A percentile compares a stretch with the other conserved stretches of the same genome.
These are phyloP conservation scores for Drosophila navojoa DNA, from an alignment of 1,140 invertebrate species.

Conservation along the genomic window DNA sequence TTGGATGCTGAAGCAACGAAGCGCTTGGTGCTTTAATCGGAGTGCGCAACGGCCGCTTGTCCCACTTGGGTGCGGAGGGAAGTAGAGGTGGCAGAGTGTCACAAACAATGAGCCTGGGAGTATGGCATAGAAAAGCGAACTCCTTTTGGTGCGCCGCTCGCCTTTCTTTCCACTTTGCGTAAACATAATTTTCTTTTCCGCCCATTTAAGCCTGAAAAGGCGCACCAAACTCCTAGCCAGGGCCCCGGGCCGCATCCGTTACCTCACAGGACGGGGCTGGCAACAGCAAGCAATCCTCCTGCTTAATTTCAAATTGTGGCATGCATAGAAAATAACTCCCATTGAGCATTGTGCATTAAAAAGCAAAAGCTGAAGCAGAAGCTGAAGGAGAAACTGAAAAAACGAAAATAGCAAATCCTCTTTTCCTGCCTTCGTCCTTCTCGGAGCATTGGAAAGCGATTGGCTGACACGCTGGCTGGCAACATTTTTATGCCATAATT, in stretches of 20 bases:
- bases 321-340: constrained; percentile 44
- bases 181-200: constrained; percentile 83
- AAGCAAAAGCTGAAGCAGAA: constrained; percentile 1
- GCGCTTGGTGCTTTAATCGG: constrained; percentile 41
- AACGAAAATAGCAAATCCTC: constrained; percentile 19
- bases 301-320: constrained; percentile 66
- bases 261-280: background rate
- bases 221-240: constrained; percentile 22
- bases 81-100: background rate
- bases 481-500: constrained; percentile 45
- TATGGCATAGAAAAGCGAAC: constrained; percentile 42
- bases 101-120: constrained; percentile 38
- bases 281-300: constrained; percentile 45
- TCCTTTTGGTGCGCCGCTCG: background rate
- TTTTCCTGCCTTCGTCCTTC: background rate
- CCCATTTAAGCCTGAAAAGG: constrained; percentile 75
- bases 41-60: constrained; percentile 10
- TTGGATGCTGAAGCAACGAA: constrained; percentile 12
- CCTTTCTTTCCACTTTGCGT: constrained; percentile 55
- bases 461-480: constrained; percentile 30
- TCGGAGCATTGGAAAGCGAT: constrained; percentile 56
- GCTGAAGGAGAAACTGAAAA: constrained; percentile 5
- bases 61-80: constrained; percentile 18
- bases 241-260: background rate
- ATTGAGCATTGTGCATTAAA: constrained; percentile 43